Percentiles rank a stretch among this genome's conserved stretches.
Conservation (phyloP, 2,113 vertebrate genomes). For the Vidua macroura region DNA sequence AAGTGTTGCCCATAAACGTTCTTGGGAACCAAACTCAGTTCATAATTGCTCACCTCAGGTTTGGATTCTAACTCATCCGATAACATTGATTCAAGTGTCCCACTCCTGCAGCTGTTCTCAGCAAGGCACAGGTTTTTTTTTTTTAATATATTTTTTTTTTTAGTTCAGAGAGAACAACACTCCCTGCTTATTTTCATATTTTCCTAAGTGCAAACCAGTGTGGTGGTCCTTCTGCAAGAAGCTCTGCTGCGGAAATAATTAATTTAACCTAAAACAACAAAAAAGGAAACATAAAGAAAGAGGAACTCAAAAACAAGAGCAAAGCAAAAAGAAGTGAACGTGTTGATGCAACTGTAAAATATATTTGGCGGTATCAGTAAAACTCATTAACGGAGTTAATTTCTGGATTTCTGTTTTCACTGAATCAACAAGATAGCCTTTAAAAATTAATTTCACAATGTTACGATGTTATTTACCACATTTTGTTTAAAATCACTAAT, state of each 20-base stretch:
- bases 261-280: conserved; percentile 66
- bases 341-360: neutral
- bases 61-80: conserved; percentile 99
- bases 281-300: neutral
- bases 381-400: neutral
- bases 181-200: conserved; percentile 66
- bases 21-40: neutral
- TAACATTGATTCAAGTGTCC: conserved; percentile 94
- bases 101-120: conserved; percentile 73
- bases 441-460: neutral
- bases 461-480: neutral
- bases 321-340: neutral
- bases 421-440: neutral
- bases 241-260: neutral
- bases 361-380: neutral
- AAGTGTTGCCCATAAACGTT: neutral
- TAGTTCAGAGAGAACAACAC: conserved; percentile 49
- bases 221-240: conserved; percentile 41
- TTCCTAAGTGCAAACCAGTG: conserved; percentile 32
- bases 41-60: conserved; percentile 87
- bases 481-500: neutral
- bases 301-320: neutral
- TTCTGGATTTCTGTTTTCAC: neutral
- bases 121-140: conserved; percentile 44
- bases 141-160: neutral